Evolutionary conservation across 2,797 vertebrate genomes (phyloP), one percentile per base, ranked within the genome.

Genomic region (Vultur gryphus): DNA sequence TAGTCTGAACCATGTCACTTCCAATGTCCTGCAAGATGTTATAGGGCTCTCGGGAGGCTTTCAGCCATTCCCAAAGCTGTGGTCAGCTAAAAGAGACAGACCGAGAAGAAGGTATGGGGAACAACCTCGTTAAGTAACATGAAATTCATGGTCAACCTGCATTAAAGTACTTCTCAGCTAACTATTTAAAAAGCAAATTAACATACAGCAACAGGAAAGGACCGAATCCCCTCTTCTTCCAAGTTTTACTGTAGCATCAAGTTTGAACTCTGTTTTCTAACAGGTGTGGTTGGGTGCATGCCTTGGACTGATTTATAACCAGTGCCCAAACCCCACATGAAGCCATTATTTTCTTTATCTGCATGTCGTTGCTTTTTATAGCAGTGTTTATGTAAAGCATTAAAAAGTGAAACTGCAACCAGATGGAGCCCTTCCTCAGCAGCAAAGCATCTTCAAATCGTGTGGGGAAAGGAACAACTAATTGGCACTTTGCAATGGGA

Each of bases 371-470:
- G 76, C 87, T 75, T 90, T 97, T 96, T 94, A 93, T 75, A 76
- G 87, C 80, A 16, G 33, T 69, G 96, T 97, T 97, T 94, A 86
- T 94, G 58, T 29, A 87, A 88, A 88, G 69, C 84, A 61, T 89
- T 90, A 82, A 69, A 82, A 93, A 91, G 61, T 59, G 87, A 81
- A 91, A 94, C 90, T 80, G 84, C 88, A 66, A 41, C 62, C 93
- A 94, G 92, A 87, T 90, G 90, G 89, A 84, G 70, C 78, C 80
- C 51, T 58, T 94, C 86, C 73, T 72, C 73, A 76, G 80, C 86
- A 87, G 43, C 90, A 72, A 52, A 73, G 61, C 86, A 4, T 54
- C 90, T 59, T 83, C 80, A 8, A 3, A 19, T 13, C 8, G 6
- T 7, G 55, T 43, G 58, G 51, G 48, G 69, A 91, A 67, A 94